phyloP scores from a whole-genome alignment of 53 echinoderm and acorn worm species.

The Apostichopus leukothele region DNA sequence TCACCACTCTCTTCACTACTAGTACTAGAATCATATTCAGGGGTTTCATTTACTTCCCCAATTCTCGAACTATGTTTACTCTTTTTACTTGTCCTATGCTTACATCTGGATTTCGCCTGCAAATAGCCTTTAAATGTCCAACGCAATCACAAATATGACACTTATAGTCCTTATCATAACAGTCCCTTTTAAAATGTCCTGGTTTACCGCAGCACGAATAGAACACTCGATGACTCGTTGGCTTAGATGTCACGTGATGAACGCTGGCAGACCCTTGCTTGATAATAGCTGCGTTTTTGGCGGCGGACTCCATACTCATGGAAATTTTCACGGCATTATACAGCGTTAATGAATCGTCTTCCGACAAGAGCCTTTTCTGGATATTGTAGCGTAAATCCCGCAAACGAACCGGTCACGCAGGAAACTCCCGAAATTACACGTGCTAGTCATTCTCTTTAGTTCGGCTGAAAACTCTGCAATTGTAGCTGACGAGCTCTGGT shows the following conservation, averaged over 20 bases:
- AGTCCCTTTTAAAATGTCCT: not conserved
- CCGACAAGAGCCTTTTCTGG: too few relatives aligned
- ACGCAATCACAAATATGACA: not conserved
- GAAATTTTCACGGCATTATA: not conserved
- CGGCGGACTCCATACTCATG: not conserved
- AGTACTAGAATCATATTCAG: constrained; percentile 14
- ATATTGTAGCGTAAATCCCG: too few relatives aligned
- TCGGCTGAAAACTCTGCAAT: too few relatives aligned
- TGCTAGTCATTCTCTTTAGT: too few relatives aligned
- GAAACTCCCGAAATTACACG: too few relatives aligned
- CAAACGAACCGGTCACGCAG: too few relatives aligned
- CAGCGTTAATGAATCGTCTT: not conserved
- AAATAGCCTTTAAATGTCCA: not conserved
- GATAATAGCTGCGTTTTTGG: not conserved
- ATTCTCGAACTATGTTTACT: constrained; percentile 16
- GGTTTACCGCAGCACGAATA: not conserved
- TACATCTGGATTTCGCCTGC: constrained; percentile 24
- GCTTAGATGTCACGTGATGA: not conserved
- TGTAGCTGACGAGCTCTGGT: too few relatives aligned
- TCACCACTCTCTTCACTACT: not conserved
- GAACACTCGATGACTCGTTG: not conserved
- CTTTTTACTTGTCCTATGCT: not conserved
- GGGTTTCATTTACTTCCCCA: not conserved
- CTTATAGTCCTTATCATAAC: too few relatives aligned
- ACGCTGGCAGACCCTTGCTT: not conserved